A percentile compares a stretch with the other conserved stretches of the same genome.
Conservation (phyloP, 2,113 vertebrate genomes). For the Bucco capensis region DNA sequence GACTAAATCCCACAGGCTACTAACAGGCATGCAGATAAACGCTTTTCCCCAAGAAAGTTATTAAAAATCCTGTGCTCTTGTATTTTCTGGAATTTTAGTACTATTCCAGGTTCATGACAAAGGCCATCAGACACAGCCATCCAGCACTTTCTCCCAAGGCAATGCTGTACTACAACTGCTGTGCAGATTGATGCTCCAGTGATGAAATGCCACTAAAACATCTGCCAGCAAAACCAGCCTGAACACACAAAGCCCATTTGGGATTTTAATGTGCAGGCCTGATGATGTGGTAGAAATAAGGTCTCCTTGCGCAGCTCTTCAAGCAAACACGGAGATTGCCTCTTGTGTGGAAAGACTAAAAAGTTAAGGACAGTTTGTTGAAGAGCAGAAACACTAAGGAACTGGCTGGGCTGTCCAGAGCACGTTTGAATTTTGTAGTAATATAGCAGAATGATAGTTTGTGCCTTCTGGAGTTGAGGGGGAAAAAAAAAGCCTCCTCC, state of each 20-base stretch:
- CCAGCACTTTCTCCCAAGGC: not conserved
- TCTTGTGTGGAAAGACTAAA: not conserved
- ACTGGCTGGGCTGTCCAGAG: not conserved
- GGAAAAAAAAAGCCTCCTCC: not conserved
- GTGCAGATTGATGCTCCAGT: fast-evolving
- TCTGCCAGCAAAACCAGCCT: not conserved
- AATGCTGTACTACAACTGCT: not conserved
- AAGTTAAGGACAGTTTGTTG: not conserved
- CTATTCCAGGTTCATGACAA: not conserved
- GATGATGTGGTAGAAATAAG: not conserved
- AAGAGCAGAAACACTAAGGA: not conserved
- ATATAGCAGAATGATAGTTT: not conserved
- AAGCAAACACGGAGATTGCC: not conserved
- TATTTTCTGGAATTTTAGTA: not conserved
- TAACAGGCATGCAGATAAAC: not conserved
- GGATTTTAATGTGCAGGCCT: not conserved
- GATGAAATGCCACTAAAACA: not conserved
- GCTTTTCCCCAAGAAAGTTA: not conserved
- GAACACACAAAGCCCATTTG: fast-evolving
- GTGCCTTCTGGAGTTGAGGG: not conserved
- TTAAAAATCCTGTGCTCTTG: not conserved
- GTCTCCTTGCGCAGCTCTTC: not conserved
- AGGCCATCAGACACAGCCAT: not conserved
- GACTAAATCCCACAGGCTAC: not conserved
- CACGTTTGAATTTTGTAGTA: not conserved